phyloP scores from a whole-genome alignment of 2,888 invertebrate genomes.

The Danaus chrysippus region DNA sequence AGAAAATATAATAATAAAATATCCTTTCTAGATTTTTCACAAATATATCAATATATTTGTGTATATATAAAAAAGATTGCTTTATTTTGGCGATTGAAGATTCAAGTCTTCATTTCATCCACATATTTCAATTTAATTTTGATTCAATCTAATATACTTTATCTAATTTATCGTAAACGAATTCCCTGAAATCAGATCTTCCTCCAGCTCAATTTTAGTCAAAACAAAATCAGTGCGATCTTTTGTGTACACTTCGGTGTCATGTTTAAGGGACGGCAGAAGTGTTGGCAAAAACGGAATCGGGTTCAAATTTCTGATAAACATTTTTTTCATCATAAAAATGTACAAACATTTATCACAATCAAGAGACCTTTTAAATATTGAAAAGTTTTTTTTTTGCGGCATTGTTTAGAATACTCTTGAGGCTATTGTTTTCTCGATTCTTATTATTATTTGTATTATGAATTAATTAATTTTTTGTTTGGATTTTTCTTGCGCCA shows the following conservation, averaged over 20 bases:
- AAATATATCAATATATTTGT: too few species aligned
- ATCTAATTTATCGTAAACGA: slow-evolving; percentile 49
- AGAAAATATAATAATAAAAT: too few species aligned
- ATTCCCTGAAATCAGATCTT: slow-evolving; percentile 65
- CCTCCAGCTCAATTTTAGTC: slow-evolving; percentile 64
- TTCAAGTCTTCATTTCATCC: too few species aligned
- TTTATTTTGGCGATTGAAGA: too few species aligned
- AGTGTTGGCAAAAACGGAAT: slow-evolving; percentile 27
- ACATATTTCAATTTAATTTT: too few species aligned
- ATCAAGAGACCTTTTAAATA: slow-evolving; percentile 9
- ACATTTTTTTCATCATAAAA: slow-evolving; percentile 20
- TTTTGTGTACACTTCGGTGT: slow-evolving; percentile 74
- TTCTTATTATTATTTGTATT: not conserved
- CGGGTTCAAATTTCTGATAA: slow-evolving; percentile 22
- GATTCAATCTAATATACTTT: too few species aligned
- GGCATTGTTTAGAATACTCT: not conserved
- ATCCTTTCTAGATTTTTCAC: too few species aligned
- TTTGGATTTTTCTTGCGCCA: not conserved
- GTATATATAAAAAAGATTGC: too few species aligned
- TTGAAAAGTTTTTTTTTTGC: slow-evolving; percentile 4
- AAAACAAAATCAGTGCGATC: slow-evolving; percentile 73
- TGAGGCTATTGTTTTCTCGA: not conserved
- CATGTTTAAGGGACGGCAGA: slow-evolving; percentile 58
- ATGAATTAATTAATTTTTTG: not conserved
- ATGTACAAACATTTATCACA: slow-evolving; percentile 14